Conservation (phyloP, 2,888 invertebrate species). For the Trilocha varians region DNA sequence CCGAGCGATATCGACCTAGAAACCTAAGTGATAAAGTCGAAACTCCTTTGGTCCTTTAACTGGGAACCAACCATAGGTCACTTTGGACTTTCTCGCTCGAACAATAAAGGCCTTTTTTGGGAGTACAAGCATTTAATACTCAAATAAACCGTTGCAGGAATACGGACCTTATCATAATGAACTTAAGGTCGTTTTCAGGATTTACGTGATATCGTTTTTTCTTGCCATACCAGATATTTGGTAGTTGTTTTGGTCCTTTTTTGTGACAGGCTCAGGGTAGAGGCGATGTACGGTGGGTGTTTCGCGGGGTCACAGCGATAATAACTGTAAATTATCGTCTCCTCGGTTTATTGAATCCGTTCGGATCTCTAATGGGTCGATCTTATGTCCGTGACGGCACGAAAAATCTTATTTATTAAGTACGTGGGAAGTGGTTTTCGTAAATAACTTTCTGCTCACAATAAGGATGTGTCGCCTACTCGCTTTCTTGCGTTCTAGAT, state of each 20-base stretch:
- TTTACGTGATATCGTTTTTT: constrained; percentile 37
- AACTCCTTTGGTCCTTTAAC: constrained; percentile 19
- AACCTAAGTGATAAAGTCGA: constrained; percentile 18
- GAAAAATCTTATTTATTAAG: not conserved
- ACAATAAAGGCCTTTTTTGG: constrained; percentile 69
- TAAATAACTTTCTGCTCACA: constrained; percentile 15
- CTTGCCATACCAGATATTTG: constrained; percentile 65
- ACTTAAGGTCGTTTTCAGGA: constrained; percentile 30
- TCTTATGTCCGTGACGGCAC: constrained; percentile 4
- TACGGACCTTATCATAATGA: constrained; percentile 21
- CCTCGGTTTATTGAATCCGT: constrained; percentile 64
- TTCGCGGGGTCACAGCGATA: constrained; percentile 71
- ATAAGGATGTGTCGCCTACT: no score
- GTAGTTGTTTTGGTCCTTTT: constrained; percentile 55
- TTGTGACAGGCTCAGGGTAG: constrained; percentile 56
- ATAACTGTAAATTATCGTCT: constrained; percentile 72
- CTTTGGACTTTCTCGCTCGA: constrained; percentile 68
- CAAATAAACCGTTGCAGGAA: constrained; percentile 13
- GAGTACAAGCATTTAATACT: constrained; percentile 33
- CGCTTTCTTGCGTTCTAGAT: no score
- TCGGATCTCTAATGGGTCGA: constrained; percentile 51
- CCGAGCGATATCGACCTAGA: constrained; percentile 29
- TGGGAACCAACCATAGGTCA: constrained; percentile 58
- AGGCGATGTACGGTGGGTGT: constrained; percentile 62
- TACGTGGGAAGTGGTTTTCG: not conserved